Evolutionary conservation across 2,113 vertebrate species (phyloP).

Genomic region (Campylomormyrus numenius): DNA sequence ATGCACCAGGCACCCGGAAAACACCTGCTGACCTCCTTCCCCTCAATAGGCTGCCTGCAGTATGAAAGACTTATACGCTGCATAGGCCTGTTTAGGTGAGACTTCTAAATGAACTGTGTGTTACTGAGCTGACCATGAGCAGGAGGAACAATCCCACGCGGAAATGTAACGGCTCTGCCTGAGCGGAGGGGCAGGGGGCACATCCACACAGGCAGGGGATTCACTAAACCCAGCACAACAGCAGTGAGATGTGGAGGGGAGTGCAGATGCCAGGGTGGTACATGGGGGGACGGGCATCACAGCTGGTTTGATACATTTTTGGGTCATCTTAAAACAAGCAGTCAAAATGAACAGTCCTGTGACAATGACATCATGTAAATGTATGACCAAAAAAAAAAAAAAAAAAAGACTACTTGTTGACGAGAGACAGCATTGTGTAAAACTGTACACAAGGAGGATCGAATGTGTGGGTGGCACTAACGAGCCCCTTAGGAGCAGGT

Average conservation of each 20-base stretch:
- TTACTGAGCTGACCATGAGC: neutral
- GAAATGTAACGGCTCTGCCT: neutral
- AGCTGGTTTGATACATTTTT: neutral
- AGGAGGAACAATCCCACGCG: neutral
- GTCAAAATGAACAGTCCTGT: neutral
- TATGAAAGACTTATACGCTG: neutral
- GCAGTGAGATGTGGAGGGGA: conserved; percentile 30
- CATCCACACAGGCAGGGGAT: neutral
- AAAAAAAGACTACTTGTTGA: neutral
- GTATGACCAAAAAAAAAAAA: neutral
- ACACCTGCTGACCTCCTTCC: neutral
- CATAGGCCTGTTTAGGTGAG: neutral
- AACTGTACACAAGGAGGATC: neutral
- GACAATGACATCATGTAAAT: neutral
- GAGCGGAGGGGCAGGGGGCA: neutral
- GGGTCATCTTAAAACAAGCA: neutral
- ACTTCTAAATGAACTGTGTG: neutral
- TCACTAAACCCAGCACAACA: neutral
- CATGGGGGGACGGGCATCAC: neutral
- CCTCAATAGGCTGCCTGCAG: neutral
- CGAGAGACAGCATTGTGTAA: neutral
- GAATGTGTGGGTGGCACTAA: conserved; percentile 42
- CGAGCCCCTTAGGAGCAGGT: conserved; percentile 21
- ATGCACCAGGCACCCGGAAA: neutral
- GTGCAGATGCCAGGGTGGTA: conserved; percentile 27